Base-by-base conservation (phyloP, 2,797 vertebrate genomes). In the Hydrocynus forskahlii region DNA sequence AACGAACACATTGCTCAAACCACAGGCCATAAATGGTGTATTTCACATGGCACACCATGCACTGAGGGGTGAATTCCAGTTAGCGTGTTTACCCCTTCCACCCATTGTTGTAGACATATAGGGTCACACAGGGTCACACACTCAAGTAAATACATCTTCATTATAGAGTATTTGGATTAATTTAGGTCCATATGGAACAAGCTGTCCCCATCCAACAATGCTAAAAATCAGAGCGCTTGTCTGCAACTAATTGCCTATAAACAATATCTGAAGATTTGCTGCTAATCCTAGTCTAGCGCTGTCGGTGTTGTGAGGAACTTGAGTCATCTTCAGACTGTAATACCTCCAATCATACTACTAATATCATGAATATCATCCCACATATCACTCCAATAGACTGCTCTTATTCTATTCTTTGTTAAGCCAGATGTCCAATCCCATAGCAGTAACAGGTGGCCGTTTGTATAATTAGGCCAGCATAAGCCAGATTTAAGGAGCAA, bases 341-440 rank as follows among this genome's bases (percentile, higher is more conserved):
- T 73, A 74, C 59, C 84, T 83, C 84, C 88, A 88, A 87, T 92
- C 89, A 89, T 63, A 74, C 50, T 52, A 23, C 35, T 75, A 86
- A 86, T 67, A 81, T 88, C 88, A 86, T 38, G 84, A 83, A 88
- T 87, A 66, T 80, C 74, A 85, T 86, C 69, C 75, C 79, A 82
- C 81, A 84, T 76, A 86, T 87, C 87, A 87, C 87, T 86, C 78
- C 74, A 86, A 66, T 79, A 54, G 81, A 45, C 64, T 67, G 86
- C 76, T 89, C 86, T 83, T 90, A 93, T 93, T 91, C 88, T 89
- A 90, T 91, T 92, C 89, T 94, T 93, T 94, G 92, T 94, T 92
- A 88, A 78, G 89, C 91, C 94, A 95, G 93, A 94, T 94, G 94
- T 91, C 94, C 88, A 87, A 75, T 88, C 88, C 86, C 81, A 76